A percentile compares a stretch with the other conserved stretches of the same genome.
These are phyloP conservation scores for Lacerta bilineata DNA, from an alignment of 2,797 vertebrate species.

Conservation along the genomic window DNA sequence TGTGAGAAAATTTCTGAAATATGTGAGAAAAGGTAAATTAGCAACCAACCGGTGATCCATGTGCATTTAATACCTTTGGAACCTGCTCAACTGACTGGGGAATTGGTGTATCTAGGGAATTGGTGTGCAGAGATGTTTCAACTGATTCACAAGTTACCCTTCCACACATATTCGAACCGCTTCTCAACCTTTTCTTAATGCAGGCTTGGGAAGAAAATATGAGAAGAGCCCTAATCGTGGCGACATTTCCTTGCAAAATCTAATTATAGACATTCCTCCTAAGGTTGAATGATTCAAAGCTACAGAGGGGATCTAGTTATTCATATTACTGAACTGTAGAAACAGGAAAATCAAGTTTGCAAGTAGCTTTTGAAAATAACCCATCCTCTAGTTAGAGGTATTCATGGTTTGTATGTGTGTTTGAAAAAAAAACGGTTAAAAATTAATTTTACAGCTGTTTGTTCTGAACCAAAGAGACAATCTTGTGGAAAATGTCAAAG, in stretches of 20 bases:
- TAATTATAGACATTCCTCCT: not conserved
- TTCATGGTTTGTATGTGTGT: constrained; percentile 62
- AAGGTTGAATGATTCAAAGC: constrained; percentile 39
- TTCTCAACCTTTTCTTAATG: not conserved
- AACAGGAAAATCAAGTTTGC: constrained; percentile 10
- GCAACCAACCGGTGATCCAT: not conserved
- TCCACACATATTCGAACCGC: not conserved
- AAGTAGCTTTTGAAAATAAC: constrained; percentile 8
- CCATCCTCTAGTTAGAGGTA: constrained; percentile 64
- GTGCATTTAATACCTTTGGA: not conserved
- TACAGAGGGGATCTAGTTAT: not conserved
- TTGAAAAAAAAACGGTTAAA: constrained; percentile 21
- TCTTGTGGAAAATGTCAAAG: constrained; percentile 56
- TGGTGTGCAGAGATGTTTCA: not conserved
- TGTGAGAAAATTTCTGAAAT: not conserved
- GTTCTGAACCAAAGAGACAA: constrained; percentile 53
- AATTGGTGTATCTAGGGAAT: not conserved
- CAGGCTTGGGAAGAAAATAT: not conserved
- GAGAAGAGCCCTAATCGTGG: constrained; percentile 3
- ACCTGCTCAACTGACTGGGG: not conserved
- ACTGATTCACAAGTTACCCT: not conserved
- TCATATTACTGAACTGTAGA: not conserved
- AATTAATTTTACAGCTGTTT: constrained; percentile 61
- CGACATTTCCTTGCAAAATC: not conserved
- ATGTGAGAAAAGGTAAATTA: constrained; percentile 16